Base-by-base conservation (phyloP, 1,140 invertebrate species). In the Diachasmimorpha longicaudata region DNA sequence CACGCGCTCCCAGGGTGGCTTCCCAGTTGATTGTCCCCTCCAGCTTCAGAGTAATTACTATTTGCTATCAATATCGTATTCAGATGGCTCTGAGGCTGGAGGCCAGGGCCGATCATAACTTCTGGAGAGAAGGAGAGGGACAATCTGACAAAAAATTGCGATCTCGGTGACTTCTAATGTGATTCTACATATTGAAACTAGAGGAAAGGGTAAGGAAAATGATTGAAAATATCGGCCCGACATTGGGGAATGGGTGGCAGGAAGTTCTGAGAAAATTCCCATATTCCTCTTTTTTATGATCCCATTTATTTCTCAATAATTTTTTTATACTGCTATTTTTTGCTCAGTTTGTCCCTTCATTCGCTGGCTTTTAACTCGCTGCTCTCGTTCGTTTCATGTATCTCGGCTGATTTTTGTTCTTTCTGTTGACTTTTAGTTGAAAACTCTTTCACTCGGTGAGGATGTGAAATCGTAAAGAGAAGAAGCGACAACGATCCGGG, bases 401-500 rank as follows among this genome's bases (percentile, higher is more conserved):
- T 71, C 44, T 23, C 23, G 14, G 48, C 8, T 19, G 14, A 55
- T 31, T 52, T 52, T 52, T 2, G 5, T 71, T 19, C 19, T 71
- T 71, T 69, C 42, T 71, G 21, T 23, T 48, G n/a, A 10, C 8
- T 36, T 42, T 39, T 69, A 13, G 23, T 16, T 69, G 21, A 13
- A n/a, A 23, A 44, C 39, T 71, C 69, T 71, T 48, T 71, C 69
- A 46, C 67, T 39, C 39, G n/a, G 19, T 3, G 39, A 48, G 31
- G 52, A 37, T 63, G 70, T 55, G 46, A 78, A 78, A 78, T 78
- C 77, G 73, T 78, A 75, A 78, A 78, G 72, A 70, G 68, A 71
- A 74, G 72, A 78, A 75, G 74, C 77, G 72, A 78, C 77, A 75
- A 75, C 72, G 77, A 78, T 78, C 72, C 42, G 0, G 55, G 71